Evolutionary conservation across 2,888 invertebrate species (phyloP), one percentile per base, ranked within the genome.

Genomic region (Zele albiditarsus): DNA sequence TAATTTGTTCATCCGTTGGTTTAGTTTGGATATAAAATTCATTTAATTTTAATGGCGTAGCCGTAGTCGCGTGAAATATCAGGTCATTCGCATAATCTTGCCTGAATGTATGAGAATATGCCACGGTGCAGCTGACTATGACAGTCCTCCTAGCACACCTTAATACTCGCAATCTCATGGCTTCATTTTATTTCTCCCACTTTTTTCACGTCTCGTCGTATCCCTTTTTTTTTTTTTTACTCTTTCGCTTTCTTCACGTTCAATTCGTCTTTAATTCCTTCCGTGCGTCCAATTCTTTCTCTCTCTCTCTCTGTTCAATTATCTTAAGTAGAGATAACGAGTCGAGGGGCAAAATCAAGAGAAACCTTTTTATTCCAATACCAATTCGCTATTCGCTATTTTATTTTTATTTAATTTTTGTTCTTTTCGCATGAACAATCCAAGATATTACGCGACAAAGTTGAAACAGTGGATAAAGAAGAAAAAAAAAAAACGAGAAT

Each of bases 241-340:
- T 46, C 42, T 14, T 33, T 58, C 25, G n/a, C 6, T 23, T 58
- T 28, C 16, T 33, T 53, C 10, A 14, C 2, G 1, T 16, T 53
- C 16, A 33, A 33, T 53, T 33, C 16, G 33, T 69, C 53, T 70
- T 49, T 57, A 20, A 31, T 57, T 38, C 49, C 14, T 42, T 53
- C 23, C 20, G 38, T 28, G 28, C 68, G 14, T 28, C 12, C n/a
- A 27, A 20, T 2, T 42, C 38, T 25, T 49, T 49, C 25, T 63
- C 49, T 28, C n/a, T 12, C n/a, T 68, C 20, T 42, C 67, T 53
- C 70, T 57, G 66, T 70, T 68, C 68, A 73, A 75, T 76, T 75
- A 75, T 65, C 73, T 65, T 68, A 70, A 78, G 74, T 42, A 73
- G 75, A 72, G 74, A 71, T 58, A 60, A 33, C 20, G 67, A 33